A percentile compares a stretch with the other conserved stretches of the same genome.
Conservation (phyloP, 2,888 invertebrate genomes). For the Trichogramma dendrolimi region DNA sequence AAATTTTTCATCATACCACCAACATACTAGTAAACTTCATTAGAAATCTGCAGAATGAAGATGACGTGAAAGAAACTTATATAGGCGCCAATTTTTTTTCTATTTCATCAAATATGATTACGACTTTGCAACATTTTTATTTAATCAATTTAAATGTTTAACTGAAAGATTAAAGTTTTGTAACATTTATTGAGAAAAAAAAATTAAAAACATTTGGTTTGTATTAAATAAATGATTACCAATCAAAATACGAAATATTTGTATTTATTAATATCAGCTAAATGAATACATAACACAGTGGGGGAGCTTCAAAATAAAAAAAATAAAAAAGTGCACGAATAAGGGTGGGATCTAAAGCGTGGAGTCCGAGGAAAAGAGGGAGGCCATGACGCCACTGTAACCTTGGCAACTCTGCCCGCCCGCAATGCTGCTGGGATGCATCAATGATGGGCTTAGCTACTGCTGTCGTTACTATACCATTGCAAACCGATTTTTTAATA, state of each 20-base stretch:
- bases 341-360: not conserved
- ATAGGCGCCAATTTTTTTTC: too few relatives aligned
- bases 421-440: not conserved
- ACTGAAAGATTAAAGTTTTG: not conserved
- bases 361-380: constrained; percentile 28
- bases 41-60: too few relatives aligned
- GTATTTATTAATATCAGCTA: not conserved
- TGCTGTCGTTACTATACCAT: too few relatives aligned
- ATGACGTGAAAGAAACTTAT: not conserved
- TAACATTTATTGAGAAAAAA: not conserved
- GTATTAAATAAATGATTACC: not conserved
- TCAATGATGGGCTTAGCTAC: too few relatives aligned
- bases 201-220: not conserved
- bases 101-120: not conserved
- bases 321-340: not conserved
- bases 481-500: too few relatives aligned
- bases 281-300: not conserved
- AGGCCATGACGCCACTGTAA: constrained; percentile 46
- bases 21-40: too few relatives aligned
- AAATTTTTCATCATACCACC: too few relatives aligned
- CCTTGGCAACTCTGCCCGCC: constrained; percentile 42
- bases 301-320: not conserved
- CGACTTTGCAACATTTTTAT: too few relatives aligned
- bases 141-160: too few relatives aligned
- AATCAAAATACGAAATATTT: not conserved